phyloP scores from a whole-genome alignment of 1,140 invertebrate species.

The Panulirus ornatus region DNA sequence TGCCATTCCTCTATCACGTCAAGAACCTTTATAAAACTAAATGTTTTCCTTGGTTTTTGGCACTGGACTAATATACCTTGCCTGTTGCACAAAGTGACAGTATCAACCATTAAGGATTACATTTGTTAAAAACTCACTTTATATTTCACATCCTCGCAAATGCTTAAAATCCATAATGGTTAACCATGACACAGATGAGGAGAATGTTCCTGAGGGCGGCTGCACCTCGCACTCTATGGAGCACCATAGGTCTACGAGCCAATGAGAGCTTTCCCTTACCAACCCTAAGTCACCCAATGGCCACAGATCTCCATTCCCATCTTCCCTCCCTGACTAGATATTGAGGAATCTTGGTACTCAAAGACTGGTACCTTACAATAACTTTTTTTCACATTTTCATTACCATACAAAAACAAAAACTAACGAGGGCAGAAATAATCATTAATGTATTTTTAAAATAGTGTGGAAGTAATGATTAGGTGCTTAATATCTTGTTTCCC shows the following conservation, averaged over 20 bases:
- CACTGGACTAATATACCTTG: slow-evolving; percentile 72
- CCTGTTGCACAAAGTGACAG: slow-evolving; percentile 56
- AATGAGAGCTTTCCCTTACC: slow-evolving; percentile 64
- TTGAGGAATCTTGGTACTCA: slow-evolving; percentile 56
- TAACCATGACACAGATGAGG: slow-evolving; percentile 55
- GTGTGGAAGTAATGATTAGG: neutral
- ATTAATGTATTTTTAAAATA: neutral
- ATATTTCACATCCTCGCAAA: slow-evolving; percentile 29
- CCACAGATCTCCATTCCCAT: slow-evolving; percentile 52
- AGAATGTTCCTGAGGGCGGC: slow-evolving; percentile 63
- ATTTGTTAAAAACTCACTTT: slow-evolving; percentile 23
- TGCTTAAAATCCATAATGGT: slow-evolving; percentile 44
- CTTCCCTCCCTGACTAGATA: slow-evolving; percentile 70
- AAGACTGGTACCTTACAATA: slow-evolving; percentile 23
- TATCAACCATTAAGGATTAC: slow-evolving; percentile 57
- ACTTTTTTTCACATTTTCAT: neutral
- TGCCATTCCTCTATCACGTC: slow-evolving; percentile 58
- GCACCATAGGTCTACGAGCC: slow-evolving; percentile 66
- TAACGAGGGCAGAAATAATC: neutral
- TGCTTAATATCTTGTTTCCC: slow-evolving; percentile 25
- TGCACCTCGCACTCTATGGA: slow-evolving; percentile 65
- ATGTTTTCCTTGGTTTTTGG: slow-evolving; percentile 72
- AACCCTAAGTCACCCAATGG: slow-evolving; percentile 61
- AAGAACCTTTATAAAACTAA: slow-evolving; percentile 69
- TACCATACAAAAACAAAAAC: neutral